Evolutionary conservation across 2,113 vertebrate species (phyloP).

Genomic region (Lanius ludovicianus): DNA sequence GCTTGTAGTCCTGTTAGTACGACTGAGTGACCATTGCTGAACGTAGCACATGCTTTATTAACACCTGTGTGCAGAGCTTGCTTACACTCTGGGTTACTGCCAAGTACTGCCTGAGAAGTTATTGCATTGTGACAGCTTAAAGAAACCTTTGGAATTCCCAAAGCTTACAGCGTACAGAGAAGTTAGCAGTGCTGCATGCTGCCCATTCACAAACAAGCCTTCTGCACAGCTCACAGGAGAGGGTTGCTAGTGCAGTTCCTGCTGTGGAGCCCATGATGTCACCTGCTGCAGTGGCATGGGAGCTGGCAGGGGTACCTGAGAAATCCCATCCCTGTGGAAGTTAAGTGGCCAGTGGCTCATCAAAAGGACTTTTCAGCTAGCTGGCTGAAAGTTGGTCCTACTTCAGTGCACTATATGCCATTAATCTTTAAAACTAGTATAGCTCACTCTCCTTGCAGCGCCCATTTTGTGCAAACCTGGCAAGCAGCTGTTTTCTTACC

Average conservation of each 20-base stretch:
- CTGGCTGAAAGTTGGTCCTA: neutral
- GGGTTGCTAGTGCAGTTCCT: neutral
- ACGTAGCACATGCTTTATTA: neutral
- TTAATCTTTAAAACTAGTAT: neutral
- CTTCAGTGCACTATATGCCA: no score
- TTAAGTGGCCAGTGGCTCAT: neutral
- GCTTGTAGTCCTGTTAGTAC: neutral
- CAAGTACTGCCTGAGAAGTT: neutral
- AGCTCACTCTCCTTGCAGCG: neutral
- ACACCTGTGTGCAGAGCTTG: neutral
- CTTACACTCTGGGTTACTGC: rapidly evolving
- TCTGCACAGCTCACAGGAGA: neutral
- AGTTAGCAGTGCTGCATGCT: neutral
- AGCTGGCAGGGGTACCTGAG: neutral
- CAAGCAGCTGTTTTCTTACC: neutral
- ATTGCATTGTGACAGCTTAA: neutral
- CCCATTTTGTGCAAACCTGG: neutral
- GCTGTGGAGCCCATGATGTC: neutral
- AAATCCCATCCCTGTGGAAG: neutral
- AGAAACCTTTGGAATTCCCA: neutral
- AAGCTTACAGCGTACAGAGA: neutral
- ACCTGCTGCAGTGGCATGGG: neutral
- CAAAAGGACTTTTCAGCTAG: neutral
- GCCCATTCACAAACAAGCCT: neutral
- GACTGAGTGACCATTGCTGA: neutral